Conservation (phyloP, 2,113 vertebrate species). For the Orientallactaga bullata region DNA sequence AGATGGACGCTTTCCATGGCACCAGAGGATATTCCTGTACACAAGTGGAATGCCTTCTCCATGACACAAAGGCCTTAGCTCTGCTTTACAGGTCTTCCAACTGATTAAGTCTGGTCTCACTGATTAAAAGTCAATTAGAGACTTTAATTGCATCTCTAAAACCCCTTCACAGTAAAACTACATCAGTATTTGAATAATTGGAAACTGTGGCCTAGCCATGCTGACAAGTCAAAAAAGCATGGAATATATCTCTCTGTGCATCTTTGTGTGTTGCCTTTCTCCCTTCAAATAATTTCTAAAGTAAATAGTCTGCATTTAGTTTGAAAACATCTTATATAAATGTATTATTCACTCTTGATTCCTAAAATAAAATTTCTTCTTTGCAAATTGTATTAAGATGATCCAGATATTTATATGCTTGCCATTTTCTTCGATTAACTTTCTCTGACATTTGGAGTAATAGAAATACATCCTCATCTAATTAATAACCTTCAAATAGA, state of each 20-base stretch:
- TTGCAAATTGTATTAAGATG: background rate
- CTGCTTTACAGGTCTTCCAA: background rate
- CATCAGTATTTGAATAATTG: background rate
- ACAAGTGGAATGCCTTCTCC: background rate
- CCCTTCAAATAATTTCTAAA: slow-evolving; percentile 15
- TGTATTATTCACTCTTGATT: background rate
- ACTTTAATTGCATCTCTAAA: background rate
- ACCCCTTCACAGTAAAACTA: background rate
- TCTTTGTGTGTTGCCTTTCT: background rate
- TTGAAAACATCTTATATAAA: slow-evolving; percentile 5
- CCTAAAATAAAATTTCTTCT: slow-evolving; percentile 19
- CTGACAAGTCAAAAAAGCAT: background rate
- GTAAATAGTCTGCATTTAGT: background rate
- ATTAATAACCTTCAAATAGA: background rate
- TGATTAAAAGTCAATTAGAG: background rate
- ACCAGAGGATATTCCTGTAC: background rate
- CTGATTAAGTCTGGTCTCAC: background rate
- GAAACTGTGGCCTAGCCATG: background rate
- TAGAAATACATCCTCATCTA: background rate
- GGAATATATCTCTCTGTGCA: background rate
- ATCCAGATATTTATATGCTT: background rate
- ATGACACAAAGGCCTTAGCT: background rate
- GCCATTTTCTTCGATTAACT: background rate
- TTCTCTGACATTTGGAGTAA: background rate
- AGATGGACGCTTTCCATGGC: background rate